Evolutionary conservation across 2,113 vertebrate genomes (phyloP), one percentile per base, ranked within the genome.

Genomic region (Agelaius tricolor): DNA sequence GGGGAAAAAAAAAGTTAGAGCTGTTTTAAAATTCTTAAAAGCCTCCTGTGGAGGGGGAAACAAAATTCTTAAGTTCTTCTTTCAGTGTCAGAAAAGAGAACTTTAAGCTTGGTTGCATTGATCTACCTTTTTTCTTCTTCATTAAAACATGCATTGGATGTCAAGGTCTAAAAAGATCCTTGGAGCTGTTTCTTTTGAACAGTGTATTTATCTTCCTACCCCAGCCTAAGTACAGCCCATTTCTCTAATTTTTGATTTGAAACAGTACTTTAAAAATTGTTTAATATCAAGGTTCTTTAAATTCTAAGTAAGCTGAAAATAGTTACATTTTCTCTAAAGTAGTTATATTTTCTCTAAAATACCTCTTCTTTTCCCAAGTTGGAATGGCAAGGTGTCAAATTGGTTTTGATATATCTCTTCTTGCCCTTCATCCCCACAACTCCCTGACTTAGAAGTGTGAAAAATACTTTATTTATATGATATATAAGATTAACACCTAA

Each of bases 391-490:
- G 8, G 24, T 61, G 74, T 82, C 33, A 65, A 20, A 57, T 27
- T 65, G 33, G 2, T 43, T 72, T 89, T 63, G 30, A 68, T 11
- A 9, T 24, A 49, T 52, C 58, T 68, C 27, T 82, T 91, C 33
- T 31, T 49, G 20, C 7, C 20, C 20, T 62, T 87, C 17, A 43
- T 2, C 2, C 3, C 1, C 1, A 5, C 5, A 35, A 10, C 23
- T 49, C 6, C 5, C 1, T 4, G 3, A 0, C 18, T 30, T 28
- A 43, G 23, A 10, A 76, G 13, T 44, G 18, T 49, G n/a, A 76
- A 92, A 75, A 87, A n/a, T 61, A 30, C 37, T 10, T 59, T 57
- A 27, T 43, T 80, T 49, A 26, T 79, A 31, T 84, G 5, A 33
- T n/a, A 37, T 20, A 19, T 11, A 73, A 27, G 16, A 80, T 30